A percentile compares a stretch with the other conserved stretches of the same genome.
phyloP scores from a whole-genome alignment of 1,140 invertebrate species.

The Stenopsyche tienmushanensis region DNA sequence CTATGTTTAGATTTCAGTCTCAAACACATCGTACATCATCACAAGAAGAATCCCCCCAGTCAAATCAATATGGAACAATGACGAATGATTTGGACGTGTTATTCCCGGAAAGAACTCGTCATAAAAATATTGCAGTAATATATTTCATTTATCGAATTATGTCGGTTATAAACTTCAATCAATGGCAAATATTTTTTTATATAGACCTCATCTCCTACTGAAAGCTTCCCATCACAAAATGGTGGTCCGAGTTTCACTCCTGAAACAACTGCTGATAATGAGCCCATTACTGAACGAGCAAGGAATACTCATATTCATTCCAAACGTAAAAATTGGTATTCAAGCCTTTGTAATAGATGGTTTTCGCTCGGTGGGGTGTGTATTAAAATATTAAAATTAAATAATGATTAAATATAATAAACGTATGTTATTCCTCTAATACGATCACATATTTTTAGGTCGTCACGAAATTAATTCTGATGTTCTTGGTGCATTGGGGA shows the following conservation, averaged over 20 bases:
- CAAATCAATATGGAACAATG: conserved; percentile 54
- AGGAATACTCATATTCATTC: conserved; percentile 71
- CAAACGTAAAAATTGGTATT: conserved; percentile 93
- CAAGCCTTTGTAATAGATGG: conserved; percentile 89
- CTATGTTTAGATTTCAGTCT: conserved; percentile 50
- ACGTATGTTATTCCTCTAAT: conserved; percentile 2
- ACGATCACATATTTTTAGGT: conserved; percentile 61
- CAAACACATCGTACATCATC: conserved; percentile 53
- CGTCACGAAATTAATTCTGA: conserved; percentile 82
- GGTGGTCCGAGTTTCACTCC: conserved; percentile 45
- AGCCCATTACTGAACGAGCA: conserved; percentile 55
- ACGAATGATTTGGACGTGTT: conserved; percentile 79
- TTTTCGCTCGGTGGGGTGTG: conserved; percentile 86
- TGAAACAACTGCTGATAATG: conserved; percentile 44
- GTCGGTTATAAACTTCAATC: neutral
- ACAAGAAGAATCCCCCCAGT: conserved; percentile 48
- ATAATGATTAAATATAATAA: too few relatives aligned
- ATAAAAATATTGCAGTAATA: conserved; percentile 72
- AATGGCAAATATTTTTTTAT: neutral
- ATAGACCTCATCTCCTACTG: conserved; percentile 48
- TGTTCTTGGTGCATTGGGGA: conserved; percentile 91
- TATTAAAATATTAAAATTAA: conserved; percentile 40
- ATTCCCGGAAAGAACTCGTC: conserved; percentile 82
- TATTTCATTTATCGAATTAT: neutral
- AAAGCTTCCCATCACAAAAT: conserved; percentile 48